These are phyloP conservation scores for Diplosoma virens DNA, from an alignment of 23 tunicate genomes.

Conservation along the genomic window DNA sequence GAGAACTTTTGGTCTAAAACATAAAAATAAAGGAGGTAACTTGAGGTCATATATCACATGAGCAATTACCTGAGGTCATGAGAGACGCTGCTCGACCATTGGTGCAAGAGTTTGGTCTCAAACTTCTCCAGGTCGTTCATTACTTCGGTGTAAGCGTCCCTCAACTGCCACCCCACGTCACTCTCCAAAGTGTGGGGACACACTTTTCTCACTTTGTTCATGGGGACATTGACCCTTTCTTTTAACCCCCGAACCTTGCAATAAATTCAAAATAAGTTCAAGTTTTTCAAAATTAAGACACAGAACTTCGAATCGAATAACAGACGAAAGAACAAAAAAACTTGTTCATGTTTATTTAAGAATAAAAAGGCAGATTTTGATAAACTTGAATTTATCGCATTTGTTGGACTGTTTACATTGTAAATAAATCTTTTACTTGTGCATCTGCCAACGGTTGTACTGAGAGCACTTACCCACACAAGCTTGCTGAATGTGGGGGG, in stretches of 20 bases:
- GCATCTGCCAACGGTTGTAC: too few species aligned
- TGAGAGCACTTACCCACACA: slow-evolving; percentile 84
- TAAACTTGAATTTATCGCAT: too few species aligned
- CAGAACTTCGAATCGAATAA: too few species aligned
- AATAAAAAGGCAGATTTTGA: too few species aligned
- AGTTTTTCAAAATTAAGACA: neutral
- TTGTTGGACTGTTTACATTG: too few species aligned
- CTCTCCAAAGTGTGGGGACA: slow-evolving; percentile 87
- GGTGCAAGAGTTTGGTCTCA: slow-evolving; percentile 55
- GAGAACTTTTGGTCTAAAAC: too few species aligned
- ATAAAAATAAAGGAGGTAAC: too few species aligned
- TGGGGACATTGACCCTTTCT: slow-evolving; percentile 65
- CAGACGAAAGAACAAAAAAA: too few species aligned
- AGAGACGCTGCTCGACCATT: slow-evolving; percentile 65
- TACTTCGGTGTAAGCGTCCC: slow-evolving; percentile 71
- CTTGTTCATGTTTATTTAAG: too few species aligned
- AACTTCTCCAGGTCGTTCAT: slow-evolving; percentile 88
- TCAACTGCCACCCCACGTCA: slow-evolving; percentile 88
- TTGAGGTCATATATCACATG: too few species aligned
- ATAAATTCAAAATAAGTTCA: too few species aligned
- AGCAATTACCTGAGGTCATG: slow-evolving; percentile 50
- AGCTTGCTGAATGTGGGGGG: slow-evolving; percentile 83
- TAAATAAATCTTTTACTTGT: too few species aligned
- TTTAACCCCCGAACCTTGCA: slow-evolving; percentile 66
- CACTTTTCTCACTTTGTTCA: slow-evolving; percentile 57